Conservation (phyloP, 2,888 invertebrate species). For the Lycaena phlaeas region DNA sequence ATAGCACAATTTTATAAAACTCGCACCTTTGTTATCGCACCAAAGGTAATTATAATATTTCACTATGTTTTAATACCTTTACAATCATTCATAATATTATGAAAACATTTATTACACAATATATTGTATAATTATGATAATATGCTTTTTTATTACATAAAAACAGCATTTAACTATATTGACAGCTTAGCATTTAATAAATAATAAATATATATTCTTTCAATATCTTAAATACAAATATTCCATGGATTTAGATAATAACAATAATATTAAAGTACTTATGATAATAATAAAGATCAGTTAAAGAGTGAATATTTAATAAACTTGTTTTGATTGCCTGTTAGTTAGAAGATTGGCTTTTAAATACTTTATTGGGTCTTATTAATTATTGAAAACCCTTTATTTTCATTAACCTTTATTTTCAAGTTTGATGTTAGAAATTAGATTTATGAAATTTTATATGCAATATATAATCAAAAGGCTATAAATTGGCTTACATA, state of each 20-base stretch:
- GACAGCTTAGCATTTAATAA: background rate
- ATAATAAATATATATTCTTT: background rate
- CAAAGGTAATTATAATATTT: constrained; percentile 11
- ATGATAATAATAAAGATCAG: too few species aligned
- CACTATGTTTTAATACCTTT: constrained; percentile 9
- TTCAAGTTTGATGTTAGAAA: too few species aligned
- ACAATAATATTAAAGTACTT: background rate
- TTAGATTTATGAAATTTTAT: too few species aligned
- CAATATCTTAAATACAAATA: background rate
- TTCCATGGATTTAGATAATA: background rate
- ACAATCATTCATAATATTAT: background rate
- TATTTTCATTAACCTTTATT: too few species aligned
- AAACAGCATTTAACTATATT: background rate
- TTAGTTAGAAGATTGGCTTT: too few species aligned
- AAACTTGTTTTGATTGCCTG: too few species aligned
- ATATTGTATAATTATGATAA: background rate
- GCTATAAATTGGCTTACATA: too few species aligned
- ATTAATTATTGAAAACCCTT: too few species aligned
- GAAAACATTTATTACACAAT: background rate
- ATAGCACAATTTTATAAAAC: constrained; percentile 5
- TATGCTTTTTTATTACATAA: background rate
- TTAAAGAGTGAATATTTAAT: too few species aligned
- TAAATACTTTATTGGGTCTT: too few species aligned
- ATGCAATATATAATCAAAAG: too few species aligned
- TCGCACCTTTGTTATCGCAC: constrained; percentile 14